Percentiles rank a stretch among this genome's conserved stretches.
Conservation (phyloP, 2,113 vertebrate genomes). For the Callospermophilus lateralis region DNA sequence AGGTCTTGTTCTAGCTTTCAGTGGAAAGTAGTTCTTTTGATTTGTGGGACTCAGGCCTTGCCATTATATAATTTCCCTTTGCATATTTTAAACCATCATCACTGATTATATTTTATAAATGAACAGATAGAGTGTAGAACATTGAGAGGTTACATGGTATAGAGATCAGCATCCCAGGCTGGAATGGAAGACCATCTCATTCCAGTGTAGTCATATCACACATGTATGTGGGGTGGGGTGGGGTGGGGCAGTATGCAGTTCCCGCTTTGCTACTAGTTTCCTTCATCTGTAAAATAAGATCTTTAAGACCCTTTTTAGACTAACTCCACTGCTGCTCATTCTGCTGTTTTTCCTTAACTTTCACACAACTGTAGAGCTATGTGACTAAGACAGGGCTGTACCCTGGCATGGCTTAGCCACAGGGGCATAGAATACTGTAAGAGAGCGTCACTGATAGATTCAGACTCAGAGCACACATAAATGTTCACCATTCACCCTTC, state of each 20-base stretch:
- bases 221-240: no score
- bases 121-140: background rate
- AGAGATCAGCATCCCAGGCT: background rate
- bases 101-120: slow-evolving; percentile 12
- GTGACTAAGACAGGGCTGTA: background rate
- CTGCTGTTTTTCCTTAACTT: background rate
- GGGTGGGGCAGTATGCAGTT: background rate
- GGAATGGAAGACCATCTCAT: background rate
- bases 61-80: slow-evolving; percentile 15
- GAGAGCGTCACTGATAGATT: background rate
- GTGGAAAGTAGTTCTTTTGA: background rate
- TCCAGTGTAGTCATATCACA: no score
- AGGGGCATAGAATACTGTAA: background rate
- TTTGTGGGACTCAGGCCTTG: background rate
- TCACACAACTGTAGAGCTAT: background rate
- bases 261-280: background rate
- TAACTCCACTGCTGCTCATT: background rate
- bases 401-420: background rate
- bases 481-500: background rate
- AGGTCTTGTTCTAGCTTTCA: background rate
- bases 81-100: background rate
- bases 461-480: background rate
- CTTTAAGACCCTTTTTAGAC: background rate
- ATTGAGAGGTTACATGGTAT: background rate
- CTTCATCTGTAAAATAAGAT: slow-evolving; percentile 19